Conservation (phyloP, 2,797 vertebrate genomes). For the Crax fasciolata region DNA sequence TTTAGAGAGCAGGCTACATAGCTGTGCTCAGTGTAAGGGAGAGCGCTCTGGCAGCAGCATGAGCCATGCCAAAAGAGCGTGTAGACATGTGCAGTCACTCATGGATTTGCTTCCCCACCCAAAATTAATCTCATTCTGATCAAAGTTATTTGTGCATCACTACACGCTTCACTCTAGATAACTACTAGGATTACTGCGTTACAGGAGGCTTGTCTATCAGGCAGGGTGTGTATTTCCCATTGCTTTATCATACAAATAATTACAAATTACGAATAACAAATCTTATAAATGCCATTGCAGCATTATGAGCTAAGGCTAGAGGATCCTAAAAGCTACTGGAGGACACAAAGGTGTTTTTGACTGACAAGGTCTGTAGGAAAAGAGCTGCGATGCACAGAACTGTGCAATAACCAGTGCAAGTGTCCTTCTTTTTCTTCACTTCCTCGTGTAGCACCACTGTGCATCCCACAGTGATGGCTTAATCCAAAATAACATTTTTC, state of each 20-base stretch:
- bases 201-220: background rate
- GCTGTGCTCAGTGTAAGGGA: rapidly evolving
- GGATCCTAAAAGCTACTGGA: background rate
- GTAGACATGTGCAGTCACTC: background rate
- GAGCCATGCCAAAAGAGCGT: background rate
- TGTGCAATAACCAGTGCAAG: too few relatives aligned
- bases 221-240: background rate
- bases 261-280: background rate
- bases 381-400: background rate
- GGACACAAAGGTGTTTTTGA: background rate
- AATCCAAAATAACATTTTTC: background rate
- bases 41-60: background rate
- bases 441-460: background rate
- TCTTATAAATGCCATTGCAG: background rate
- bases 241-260: background rate
- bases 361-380: background rate
- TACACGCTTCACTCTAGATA: background rate
- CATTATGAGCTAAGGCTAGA: rapidly evolving
- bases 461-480: background rate
- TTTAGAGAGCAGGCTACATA: rapidly evolving
- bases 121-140: conserved; percentile 24
- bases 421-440: background rate
- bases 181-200: background rate
- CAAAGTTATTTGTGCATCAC: conserved; percentile 14
- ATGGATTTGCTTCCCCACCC: conserved; percentile 34